Percentiles rank a stretch among this genome's conserved stretches.
phyloP scores from a whole-genome alignment of 2,113 vertebrate species.

The Phalacrocorax pelagicus region DNA sequence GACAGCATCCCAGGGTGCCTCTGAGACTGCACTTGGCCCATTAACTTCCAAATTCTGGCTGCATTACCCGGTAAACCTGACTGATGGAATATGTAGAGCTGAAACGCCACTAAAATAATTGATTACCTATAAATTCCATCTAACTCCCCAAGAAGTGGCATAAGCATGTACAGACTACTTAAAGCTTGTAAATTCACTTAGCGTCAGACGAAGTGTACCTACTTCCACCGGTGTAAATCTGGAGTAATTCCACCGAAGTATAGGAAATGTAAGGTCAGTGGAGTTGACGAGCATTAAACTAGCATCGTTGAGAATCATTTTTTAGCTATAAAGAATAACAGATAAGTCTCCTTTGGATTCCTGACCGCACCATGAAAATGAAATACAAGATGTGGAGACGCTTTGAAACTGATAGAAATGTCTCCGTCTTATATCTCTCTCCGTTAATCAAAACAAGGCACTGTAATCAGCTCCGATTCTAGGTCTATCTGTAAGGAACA shows the following conservation, averaged over 20 bases:
- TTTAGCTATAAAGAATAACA: slow-evolving; percentile 25
- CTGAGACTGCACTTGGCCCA: not conserved
- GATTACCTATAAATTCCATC: not conserved
- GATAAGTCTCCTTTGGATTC: slow-evolving; percentile 30
- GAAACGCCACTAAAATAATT: not conserved
- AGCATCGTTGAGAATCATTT: not conserved
- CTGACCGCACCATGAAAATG: slow-evolving; percentile 19
- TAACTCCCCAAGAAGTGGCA: not conserved
- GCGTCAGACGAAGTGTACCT: not conserved
- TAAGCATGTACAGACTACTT: not conserved
- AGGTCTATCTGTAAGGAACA: slow-evolving; percentile 65
- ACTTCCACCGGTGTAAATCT: not conserved
- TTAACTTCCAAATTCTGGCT: slow-evolving; percentile 25
- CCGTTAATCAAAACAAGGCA: slow-evolving; percentile 54
- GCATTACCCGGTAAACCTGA: not conserved
- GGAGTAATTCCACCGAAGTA: not conserved
- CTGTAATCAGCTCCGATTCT: slow-evolving; percentile 52
- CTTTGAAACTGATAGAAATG: slow-evolving; percentile 52
- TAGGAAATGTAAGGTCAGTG: slow-evolving; percentile 28
- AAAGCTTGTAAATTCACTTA: slow-evolving; percentile 5
- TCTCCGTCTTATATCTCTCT: slow-evolving; percentile 28
- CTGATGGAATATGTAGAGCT: not conserved
- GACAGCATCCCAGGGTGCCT: not conserved
- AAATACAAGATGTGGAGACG: slow-evolving; percentile 3
- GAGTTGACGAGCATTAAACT: slow-evolving; percentile 23